Evolutionary conservation across 1,140 invertebrate genomes (phyloP), one percentile per base, ranked within the genome.

Genomic region (Trachymyrmex septentrionalis): DNA sequence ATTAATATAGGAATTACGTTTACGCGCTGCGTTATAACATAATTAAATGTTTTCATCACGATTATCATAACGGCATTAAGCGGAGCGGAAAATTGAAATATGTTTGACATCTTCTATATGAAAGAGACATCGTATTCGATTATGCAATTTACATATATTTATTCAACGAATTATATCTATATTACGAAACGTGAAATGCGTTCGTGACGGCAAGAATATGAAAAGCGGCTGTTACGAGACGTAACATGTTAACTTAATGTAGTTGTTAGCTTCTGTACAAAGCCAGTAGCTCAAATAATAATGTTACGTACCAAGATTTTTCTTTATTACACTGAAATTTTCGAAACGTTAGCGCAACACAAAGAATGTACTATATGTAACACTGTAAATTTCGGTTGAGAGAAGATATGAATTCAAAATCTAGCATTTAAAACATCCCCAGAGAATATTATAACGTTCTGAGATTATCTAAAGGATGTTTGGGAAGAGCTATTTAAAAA

Each of bases 71-170:
- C 19, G 14, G 21, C 50, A 19, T 61, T 73, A 73, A 61, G 53
- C 34, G 7, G 7, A 10, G 55, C 44, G 24, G n/a, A 38, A 14
- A 75, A 75, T 75, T 61, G 55, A 61, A 73, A 73, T 73, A 48
- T 50, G 38, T 75, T 84, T 84, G 69, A 84, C 38, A n/a, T 75
- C 55, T 48, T 73, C 24, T 38, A 73, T 84, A 61, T 75, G 38
- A 75, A 84, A 75, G 69, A 72, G 67, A 50, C 69, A 75, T 57
- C 59, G 34, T 59, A 82, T 82, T 73, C 80, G 48, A 84, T 84
- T 75, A 61, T 48, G 50, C 21, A 84, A 84, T 84, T 75, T 84
- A 48, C 80, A 84, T 84, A 73, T 61, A 73, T 61, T 84, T 84
- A 61, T 84, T 84, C 69, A 75, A 24, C 59, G 38, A 84, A 84